Evolutionary conservation across 2,888 invertebrate genomes (phyloP).

Genomic region (Andrena dorsata): DNA sequence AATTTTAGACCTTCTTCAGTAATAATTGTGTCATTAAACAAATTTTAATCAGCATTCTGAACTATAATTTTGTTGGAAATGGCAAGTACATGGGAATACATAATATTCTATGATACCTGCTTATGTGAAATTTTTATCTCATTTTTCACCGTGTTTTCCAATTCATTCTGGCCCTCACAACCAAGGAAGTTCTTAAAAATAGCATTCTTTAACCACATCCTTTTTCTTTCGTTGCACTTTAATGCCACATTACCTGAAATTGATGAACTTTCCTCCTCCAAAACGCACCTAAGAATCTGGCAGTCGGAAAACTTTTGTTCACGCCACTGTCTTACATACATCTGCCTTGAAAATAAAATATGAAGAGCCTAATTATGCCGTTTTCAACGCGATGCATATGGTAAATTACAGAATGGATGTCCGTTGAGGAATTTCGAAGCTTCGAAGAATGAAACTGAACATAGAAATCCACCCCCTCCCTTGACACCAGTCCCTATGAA

Average conservation of each 20-base stretch:
- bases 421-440: conserved; percentile 41
- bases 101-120: too few species aligned
- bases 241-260: neutral
- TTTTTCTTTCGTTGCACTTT: neutral
- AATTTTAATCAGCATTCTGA: neutral
- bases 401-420: conserved; percentile 27
- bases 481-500: conserved; percentile 1
- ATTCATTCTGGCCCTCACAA: neutral
- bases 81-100: too few species aligned
- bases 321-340: neutral
- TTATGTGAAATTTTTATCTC: neutral
- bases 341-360: conserved; percentile 6
- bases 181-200: neutral
- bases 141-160: neutral
- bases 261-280: neutral
- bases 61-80: too few species aligned
- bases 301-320: neutral
- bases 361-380: conserved; percentile 2
- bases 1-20: too few species aligned
- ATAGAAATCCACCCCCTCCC: conserved; percentile 20
- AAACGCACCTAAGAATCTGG: neutral
- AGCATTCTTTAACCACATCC: neutral
- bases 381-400: conserved; percentile 2
- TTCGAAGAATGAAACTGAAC: conserved; percentile 20
- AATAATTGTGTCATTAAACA: too few species aligned